Evolutionary conservation across 2,797 vertebrate species (phyloP).

Genomic region (Hoplostethus mediterraneus): DNA sequence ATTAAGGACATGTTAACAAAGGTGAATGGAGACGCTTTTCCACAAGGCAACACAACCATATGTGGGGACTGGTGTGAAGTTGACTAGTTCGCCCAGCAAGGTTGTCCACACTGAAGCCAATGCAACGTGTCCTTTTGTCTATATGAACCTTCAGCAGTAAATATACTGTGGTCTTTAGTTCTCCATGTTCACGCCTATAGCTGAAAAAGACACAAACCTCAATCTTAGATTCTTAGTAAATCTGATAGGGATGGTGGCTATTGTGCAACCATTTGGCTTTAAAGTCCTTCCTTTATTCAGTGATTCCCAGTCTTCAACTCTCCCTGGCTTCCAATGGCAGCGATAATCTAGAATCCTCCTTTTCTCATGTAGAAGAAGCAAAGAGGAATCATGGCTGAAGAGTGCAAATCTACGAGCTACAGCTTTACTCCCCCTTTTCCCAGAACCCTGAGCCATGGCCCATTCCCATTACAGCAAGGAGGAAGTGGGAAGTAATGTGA

Average conservation of each 20-base stretch:
- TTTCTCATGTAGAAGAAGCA: conserved; percentile 81
- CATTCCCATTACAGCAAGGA: conserved; percentile 31
- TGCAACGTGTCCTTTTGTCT: background rate
- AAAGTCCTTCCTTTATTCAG: conserved; percentile 76
- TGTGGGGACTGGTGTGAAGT: background rate
- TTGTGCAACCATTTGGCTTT: conserved; percentile 69
- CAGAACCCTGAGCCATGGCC: conserved; percentile 17
- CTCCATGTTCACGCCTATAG: conserved; percentile 48
- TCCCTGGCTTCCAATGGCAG: conserved; percentile 75
- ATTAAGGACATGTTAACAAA: too few relatives aligned
- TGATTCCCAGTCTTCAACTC: conserved; percentile 67
- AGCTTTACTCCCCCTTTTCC: conserved; percentile 55
- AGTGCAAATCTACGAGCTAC: conserved; percentile 77
- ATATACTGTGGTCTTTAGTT: conserved; percentile 14
- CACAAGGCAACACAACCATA: too few relatives aligned
- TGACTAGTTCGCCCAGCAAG: background rate
- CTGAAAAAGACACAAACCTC: conserved; percentile 35
- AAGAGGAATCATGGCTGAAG: conserved; percentile 72
- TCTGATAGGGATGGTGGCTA: conserved; percentile 72
- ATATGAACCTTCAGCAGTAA: background rate
- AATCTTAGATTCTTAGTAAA: conserved; percentile 58
- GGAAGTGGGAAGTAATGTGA: conserved; percentile 29
- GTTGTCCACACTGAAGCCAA: too few relatives aligned
- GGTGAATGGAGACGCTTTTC: too few relatives aligned
- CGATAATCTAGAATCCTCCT: conserved; percentile 84